phyloP scores from a whole-genome alignment of 1,140 invertebrate species.

The Babylonia areolata region DNA sequence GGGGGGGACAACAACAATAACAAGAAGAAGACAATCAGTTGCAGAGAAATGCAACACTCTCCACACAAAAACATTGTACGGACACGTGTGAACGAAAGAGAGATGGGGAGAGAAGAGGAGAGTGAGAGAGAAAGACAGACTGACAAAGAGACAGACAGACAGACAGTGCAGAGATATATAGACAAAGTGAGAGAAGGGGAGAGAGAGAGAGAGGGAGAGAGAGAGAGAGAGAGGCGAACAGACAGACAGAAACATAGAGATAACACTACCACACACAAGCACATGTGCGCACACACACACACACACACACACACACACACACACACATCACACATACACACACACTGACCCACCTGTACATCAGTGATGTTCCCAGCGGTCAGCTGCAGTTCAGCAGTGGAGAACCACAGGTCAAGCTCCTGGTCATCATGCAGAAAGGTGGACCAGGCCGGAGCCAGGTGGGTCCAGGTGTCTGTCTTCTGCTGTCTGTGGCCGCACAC shows the following conservation, averaged over 20 bases:
- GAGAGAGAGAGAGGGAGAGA: no score
- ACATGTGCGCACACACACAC: neutral
- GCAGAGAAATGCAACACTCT: neutral
- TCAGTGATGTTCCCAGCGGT: slow-evolving; percentile 28
- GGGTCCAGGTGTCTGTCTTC: slow-evolving; percentile 47
- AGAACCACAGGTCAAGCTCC: slow-evolving; percentile 54
- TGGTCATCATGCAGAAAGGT: slow-evolving; percentile 46
- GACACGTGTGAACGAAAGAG: no score
- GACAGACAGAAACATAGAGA: no score
- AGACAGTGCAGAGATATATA: no score
- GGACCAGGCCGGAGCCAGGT: slow-evolving; percentile 54
- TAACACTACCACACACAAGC: neutral
- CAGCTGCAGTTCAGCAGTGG: slow-evolving; percentile 48
- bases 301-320: neutral
- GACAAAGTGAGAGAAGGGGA: no score
- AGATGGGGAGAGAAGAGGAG: no score
- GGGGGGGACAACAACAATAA: no score
- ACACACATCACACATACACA: neutral
- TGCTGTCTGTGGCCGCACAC: slow-evolving; percentile 39
- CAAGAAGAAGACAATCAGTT: no score
- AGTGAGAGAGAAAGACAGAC: no score
- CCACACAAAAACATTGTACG: no score
- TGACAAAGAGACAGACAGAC: neutral
- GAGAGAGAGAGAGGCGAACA: no score
- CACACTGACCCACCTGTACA: slow-evolving; percentile 29